A percentile compares a stretch with the other conserved stretches of the same genome.
Evolutionary conservation across 2,888 invertebrate genomes (phyloP).

Genomic region (Cheilosia grossa): DNA sequence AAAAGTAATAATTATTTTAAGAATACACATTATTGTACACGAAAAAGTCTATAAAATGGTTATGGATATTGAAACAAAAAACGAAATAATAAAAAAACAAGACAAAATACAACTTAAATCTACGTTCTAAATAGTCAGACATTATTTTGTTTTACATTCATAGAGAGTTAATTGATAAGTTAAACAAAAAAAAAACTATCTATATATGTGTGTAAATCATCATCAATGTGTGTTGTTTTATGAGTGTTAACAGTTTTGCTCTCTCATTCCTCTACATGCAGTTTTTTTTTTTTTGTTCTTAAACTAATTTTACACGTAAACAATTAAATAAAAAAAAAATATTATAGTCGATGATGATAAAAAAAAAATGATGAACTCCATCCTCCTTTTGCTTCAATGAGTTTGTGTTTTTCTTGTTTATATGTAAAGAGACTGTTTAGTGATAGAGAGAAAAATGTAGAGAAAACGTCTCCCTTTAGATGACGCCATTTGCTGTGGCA

Average conservation of each 20-base stretch:
- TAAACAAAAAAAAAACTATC: slow-evolving; percentile 16
- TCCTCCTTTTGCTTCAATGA: slow-evolving; percentile 27
- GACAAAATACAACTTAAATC: slow-evolving; percentile 70
- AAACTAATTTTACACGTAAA: slow-evolving; percentile 55
- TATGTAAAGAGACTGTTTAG: slow-evolving; percentile 46
- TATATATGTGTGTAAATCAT: slow-evolving; percentile 7
- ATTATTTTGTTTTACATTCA: slow-evolving; percentile 73
- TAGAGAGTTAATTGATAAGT: slow-evolving; percentile 41
- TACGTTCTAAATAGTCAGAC: slow-evolving; percentile 70
- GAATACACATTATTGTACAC: slow-evolving; percentile 68
- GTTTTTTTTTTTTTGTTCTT: slow-evolving; percentile 34
- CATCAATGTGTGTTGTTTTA: slow-evolving; percentile 39
- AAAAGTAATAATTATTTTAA: slow-evolving; percentile 37
- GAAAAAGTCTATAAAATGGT: slow-evolving; percentile 59
- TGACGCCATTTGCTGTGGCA: slow-evolving; percentile 81
- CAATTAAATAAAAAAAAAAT: slow-evolving; percentile 14
- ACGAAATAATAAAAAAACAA: slow-evolving; percentile 28
- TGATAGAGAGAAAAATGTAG: slow-evolving; percentile 14
- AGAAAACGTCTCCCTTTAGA: slow-evolving; percentile 78
- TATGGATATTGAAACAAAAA: slow-evolving; percentile 25
- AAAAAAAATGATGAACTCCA: slow-evolving; percentile 13
- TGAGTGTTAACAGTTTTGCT: not conserved
- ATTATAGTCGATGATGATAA: slow-evolving; percentile 54
- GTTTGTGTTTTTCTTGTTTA: slow-evolving; percentile 36
- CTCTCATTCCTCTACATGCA: slow-evolving; percentile 12